Base-by-base conservation (phyloP, 2,888 invertebrate genomes). In the Melinaea marsaeus region DNA sequence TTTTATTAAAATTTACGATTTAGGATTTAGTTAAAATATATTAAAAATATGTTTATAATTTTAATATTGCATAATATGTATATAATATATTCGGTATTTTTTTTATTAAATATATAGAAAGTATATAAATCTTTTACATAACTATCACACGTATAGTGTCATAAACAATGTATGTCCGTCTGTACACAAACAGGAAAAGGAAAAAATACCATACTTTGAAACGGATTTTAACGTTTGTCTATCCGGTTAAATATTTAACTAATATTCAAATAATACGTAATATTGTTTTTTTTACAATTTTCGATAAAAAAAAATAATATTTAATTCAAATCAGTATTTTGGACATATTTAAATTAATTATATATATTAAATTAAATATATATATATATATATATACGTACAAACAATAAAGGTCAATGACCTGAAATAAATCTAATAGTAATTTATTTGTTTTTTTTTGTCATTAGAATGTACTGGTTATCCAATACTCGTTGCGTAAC, bases 401-500 rank as follows among this genome's bases (percentile, higher is more conserved):
- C 32, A n/a, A 22, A 4, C 35, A 45, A 55, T 58, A 35, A 4
- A 60, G 13, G 63, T 42, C 61, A 59, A 54, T 33, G 22, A 45
- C n/a, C 55, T 35, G 55, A 51, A 32, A 51, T 51, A n/a, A 32
- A 32, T 2, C 47, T 58, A 47, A 35, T 69, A 70, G 66, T 22
- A 22, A 71, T 71, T 69, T 58, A 62, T 65, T 72, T 69, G 68
- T 70, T 71, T 69, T 60, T 58, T 61, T 63, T 61, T 64, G 70
- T 73, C 62, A 74, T 77, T 79, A 79, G 75, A 79, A 77, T 75
- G 75, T 74, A 68, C 66, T 58, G 69, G 70, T 86, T 86, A 86
- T 84, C 85, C 84, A 85, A 86, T 73, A 73, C 33, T 34, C 37
- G 69, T 82, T 79, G 74, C 76, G 73, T 79, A 80, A 85, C 75